Conservation (phyloP, 2,888 invertebrate species). For the Leptothorax acervorum region DNA sequence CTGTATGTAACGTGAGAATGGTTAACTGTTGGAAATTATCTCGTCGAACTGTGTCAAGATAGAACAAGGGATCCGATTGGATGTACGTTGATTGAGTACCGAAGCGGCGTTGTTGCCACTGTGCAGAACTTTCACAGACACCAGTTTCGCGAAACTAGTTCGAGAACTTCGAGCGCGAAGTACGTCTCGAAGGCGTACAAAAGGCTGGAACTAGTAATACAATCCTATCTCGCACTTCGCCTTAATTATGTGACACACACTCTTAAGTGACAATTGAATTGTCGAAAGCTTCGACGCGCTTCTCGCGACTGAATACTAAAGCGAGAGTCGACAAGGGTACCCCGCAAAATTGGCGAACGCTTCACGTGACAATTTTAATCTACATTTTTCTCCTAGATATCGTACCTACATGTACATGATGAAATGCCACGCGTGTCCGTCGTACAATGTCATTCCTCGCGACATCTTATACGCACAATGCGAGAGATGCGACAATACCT, state of each 20-base stretch:
- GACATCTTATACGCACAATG: constrained; percentile 13
- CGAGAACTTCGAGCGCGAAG: constrained; percentile 41
- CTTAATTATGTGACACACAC: constrained; percentile 54
- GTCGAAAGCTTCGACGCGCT: constrained; percentile 49
- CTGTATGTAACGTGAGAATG: constrained; percentile 21
- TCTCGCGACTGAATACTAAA: constrained; percentile 35
- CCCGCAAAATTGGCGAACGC: background rate
- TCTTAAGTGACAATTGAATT: constrained; percentile 53
- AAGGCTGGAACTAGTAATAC: constrained; percentile 53
- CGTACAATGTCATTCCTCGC: constrained; percentile 11
- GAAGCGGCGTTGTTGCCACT: constrained; percentile 47
- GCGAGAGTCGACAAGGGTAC: constrained; percentile 17
- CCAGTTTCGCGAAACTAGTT: constrained; percentile 51
- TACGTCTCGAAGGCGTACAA: constrained; percentile 46
- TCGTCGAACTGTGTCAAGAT: constrained; percentile 53
- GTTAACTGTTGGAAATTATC: constrained; percentile 53
- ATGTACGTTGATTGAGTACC: constrained; percentile 60
- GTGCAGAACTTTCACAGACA: constrained; percentile 44
- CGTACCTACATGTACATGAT: background rate
- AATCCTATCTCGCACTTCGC: constrained; percentile 46
- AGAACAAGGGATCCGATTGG: constrained; percentile 50
- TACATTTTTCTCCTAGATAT: constrained; percentile 7
- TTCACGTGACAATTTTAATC: background rate
- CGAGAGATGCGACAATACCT: constrained; percentile 44
- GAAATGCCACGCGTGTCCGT: constrained; percentile 25